These are phyloP conservation scores for Steatornis caripensis DNA, from an alignment of 2,113 vertebrate species.

Conservation along the genomic window DNA sequence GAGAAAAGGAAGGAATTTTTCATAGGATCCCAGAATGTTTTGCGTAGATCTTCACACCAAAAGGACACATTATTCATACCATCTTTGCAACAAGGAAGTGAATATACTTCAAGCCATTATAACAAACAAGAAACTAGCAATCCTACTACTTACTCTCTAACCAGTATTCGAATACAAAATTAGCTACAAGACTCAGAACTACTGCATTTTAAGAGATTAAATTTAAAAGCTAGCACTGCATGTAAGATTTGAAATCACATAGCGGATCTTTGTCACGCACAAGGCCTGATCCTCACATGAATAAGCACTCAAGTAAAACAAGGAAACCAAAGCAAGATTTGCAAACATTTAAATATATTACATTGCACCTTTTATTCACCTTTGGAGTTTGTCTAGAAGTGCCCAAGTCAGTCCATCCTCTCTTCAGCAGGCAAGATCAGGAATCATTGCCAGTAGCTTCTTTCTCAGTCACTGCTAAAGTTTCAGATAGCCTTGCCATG, in stretches of 20 bases:
- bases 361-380: background rate
- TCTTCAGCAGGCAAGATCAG: background rate
- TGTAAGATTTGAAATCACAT: background rate
- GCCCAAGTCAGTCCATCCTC: background rate
- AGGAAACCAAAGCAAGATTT: background rate
- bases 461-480: background rate
- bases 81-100: background rate
- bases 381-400: background rate
- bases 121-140: background rate
- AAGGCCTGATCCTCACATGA: background rate
- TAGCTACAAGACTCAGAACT: background rate
- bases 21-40: background rate
- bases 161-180: background rate
- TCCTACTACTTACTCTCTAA: background rate
- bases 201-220: background rate
- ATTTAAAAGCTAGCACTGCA: background rate
- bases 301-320: background rate
- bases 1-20: background rate
- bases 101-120: background rate
- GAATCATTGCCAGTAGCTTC: background rate
- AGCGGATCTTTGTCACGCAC: background rate
- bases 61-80: background rate
- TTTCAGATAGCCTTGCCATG: background rate
- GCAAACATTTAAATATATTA: background rate
- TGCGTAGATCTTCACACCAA: background rate